phyloP scores from a whole-genome alignment of 1,140 invertebrate species.

The Penaeus japonicus region DNA sequence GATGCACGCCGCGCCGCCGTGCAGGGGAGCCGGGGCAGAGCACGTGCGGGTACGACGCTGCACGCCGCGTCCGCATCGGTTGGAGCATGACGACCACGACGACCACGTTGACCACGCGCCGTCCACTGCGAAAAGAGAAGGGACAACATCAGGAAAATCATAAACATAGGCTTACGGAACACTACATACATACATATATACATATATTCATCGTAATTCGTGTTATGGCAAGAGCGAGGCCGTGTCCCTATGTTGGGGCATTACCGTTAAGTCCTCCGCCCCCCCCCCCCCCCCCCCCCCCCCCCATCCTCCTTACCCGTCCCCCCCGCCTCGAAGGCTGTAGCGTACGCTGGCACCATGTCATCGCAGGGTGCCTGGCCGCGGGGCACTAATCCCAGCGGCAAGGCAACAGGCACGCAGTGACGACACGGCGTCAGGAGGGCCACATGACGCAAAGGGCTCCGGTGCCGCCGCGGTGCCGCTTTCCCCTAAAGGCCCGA shows the following conservation, averaged over 20 bases:
- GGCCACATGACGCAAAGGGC: no score
- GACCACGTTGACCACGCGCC: slow-evolving; percentile 80
- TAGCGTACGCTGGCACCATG: no score
- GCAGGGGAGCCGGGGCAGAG: slow-evolving; percentile 63
- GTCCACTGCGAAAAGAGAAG: slow-evolving; percentile 67
- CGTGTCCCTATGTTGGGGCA: not conserved
- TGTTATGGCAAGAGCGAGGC: no score
- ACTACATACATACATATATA: no score
- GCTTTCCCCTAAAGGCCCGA: no score
- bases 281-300: not conserved
- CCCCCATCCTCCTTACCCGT: not conserved
- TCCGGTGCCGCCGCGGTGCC: no score
- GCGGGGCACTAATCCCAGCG: no score
- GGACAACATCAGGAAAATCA: not conserved
- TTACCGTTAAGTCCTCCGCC: not conserved
- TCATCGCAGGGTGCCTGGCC: no score
- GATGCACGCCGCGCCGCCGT: slow-evolving; percentile 72
- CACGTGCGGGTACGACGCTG: slow-evolving; percentile 65
- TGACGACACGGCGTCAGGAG: no score
- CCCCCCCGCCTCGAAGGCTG: not conserved
- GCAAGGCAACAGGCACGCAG: no score
- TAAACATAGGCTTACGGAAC: no score
- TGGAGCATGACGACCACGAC: slow-evolving; percentile 71
- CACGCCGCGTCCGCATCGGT: slow-evolving; percentile 67
- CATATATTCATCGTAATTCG: no score